These are phyloP conservation scores for Holacanthus passer DNA, from an alignment of 2,113 vertebrate species.

Conservation along the genomic window DNA sequence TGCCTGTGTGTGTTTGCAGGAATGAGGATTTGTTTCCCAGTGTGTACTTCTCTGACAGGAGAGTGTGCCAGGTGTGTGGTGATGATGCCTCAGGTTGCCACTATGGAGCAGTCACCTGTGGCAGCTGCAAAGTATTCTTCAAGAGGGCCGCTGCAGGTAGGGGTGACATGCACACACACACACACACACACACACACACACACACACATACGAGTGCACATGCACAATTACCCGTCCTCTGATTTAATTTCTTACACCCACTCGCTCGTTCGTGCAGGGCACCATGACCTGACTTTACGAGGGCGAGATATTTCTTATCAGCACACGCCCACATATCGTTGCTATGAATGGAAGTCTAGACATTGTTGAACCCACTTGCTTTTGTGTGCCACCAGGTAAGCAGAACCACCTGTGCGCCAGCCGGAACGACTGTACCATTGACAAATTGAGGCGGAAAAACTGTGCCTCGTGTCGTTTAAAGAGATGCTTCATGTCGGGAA, in stretches of 20 bases:
- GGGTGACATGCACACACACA: constrained; percentile 24
- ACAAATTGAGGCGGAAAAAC: constrained; percentile 95
- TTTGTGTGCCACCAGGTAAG: constrained; percentile 86
- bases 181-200: not conserved
- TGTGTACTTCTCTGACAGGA: constrained; percentile 91
- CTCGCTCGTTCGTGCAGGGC: constrained; percentile 52
- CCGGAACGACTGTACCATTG: constrained; percentile 98
- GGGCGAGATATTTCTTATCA: constrained; percentile 63
- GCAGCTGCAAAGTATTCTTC: constrained; percentile 97
- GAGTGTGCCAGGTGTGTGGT: constrained; percentile 94
- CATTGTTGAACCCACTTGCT: constrained; percentile 35
- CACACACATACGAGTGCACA: not conserved
- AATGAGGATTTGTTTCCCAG: constrained; percentile 79
- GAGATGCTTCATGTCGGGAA: constrained; percentile 96
- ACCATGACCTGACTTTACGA: constrained; percentile 70
- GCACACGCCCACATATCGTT: constrained; percentile 69
- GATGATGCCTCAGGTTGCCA: constrained; percentile 90
- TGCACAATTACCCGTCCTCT: constrained; percentile 4
- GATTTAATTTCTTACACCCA: constrained; percentile 75
- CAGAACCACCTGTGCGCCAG: constrained; percentile 99
- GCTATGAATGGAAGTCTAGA: constrained; percentile 49
- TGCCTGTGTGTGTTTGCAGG: constrained; percentile 42
- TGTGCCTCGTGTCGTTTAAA: constrained; percentile 93
- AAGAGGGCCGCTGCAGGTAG: constrained; percentile 83
- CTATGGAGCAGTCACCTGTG: constrained; percentile 95